These are phyloP conservation scores for Rhagoletis zephyria DNA, from an alignment of 1,140 invertebrate species.

Conservation along the genomic window DNA sequence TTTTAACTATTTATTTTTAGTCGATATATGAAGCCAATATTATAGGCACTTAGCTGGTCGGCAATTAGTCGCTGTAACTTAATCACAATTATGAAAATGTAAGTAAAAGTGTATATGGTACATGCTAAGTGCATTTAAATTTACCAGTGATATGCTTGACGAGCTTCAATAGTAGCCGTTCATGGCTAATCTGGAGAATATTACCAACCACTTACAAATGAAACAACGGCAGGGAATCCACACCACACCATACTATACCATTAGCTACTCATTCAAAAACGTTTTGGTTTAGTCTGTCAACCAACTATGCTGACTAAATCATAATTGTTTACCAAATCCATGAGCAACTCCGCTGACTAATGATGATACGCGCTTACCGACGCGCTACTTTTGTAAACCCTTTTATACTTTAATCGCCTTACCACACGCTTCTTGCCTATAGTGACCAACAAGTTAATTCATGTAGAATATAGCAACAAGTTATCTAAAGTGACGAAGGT, in stretches of 20 bases:
- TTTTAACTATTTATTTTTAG: too few relatives aligned
- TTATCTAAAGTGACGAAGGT: background rate
- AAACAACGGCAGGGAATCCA: background rate
- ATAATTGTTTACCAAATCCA: background rate
- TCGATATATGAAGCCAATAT: too few relatives aligned
- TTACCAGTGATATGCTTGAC: background rate
- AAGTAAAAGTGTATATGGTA: background rate
- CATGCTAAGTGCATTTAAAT: background rate
- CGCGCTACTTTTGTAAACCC: background rate
- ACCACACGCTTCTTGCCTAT: background rate
- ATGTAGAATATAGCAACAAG: background rate
- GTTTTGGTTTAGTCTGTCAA: too few relatives aligned
- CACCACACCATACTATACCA: background rate
- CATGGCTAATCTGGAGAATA: background rate
- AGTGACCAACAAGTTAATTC: constrained; percentile 34
- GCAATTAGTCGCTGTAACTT: too few relatives aligned
- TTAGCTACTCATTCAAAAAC: too few relatives aligned
- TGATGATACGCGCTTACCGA: constrained; percentile 7
- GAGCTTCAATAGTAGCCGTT: background rate
- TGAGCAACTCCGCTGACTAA: background rate
- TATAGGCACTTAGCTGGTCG: too few relatives aligned
- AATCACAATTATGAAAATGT: background rate
- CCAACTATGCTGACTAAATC: background rate
- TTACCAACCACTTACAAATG: background rate
- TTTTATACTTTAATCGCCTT: background rate